These are phyloP conservation scores for Luehdorfia chinensis DNA, from an alignment of 1,140 invertebrate genomes.

Conservation along the genomic window DNA sequence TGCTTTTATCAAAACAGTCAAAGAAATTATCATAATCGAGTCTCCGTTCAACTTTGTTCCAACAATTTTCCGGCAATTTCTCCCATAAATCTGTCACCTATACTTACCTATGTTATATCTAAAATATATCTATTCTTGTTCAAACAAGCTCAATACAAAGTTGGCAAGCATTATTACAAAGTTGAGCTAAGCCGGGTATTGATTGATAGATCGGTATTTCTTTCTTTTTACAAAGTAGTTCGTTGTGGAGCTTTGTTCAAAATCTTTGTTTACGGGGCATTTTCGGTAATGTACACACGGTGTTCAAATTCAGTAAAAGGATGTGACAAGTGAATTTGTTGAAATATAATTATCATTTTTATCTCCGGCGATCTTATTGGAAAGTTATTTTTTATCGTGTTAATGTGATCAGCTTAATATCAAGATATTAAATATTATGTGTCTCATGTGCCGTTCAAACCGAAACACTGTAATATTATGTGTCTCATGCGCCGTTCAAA, in stretches of 20 bases:
- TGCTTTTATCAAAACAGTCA: too few species aligned
- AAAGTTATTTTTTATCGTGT: not conserved
- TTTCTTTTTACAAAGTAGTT: conserved; percentile 29
- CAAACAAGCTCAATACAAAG: conserved; percentile 9
- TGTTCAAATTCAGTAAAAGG: conserved; percentile 3
- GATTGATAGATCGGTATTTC: conserved; percentile 36
- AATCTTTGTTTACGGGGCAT: conserved; percentile 21
- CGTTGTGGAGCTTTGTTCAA: conserved; percentile 15
- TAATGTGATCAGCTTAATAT: too few species aligned
- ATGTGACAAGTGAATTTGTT: not conserved
- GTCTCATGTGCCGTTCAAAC: too few species aligned
- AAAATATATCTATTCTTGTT: conserved; percentile 7
- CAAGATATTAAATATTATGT: too few species aligned
- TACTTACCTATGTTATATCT: not conserved
- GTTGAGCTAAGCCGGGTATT: conserved; percentile 17
- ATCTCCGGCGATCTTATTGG: too few species aligned
- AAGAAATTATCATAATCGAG: too few species aligned
- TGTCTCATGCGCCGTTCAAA: too few species aligned
- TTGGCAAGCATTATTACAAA: conserved; percentile 23
- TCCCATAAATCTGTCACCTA: conserved; percentile 1
- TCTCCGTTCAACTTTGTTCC: too few species aligned
- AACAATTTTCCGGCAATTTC: too few species aligned
- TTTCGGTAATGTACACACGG: conserved; percentile 3
- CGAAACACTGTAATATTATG: too few species aligned
- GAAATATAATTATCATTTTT: too few species aligned